Percentiles rank a stretch among this genome's conserved stretches.
Conservation (phyloP, 1,140 invertebrate genomes). For the Rhagoletis pomonella region DNA sequence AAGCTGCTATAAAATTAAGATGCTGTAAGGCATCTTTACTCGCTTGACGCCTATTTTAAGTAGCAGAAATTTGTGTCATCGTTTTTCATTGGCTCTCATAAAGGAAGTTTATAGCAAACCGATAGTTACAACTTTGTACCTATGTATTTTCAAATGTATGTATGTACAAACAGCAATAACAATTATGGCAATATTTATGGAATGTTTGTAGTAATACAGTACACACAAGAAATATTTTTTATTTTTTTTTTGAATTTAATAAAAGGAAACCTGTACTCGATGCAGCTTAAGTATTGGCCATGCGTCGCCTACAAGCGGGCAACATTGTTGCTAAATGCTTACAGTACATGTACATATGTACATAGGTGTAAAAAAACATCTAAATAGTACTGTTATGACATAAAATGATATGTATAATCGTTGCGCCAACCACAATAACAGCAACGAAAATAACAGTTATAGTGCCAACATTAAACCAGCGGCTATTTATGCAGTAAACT, state of each 20-base stretch:
- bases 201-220: neutral
- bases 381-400: conserved; percentile 15
- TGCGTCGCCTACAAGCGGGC: too few relatives aligned
- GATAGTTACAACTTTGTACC: neutral
- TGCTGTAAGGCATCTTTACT: neutral
- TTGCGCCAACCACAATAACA: neutral
- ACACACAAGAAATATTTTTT: neutral
- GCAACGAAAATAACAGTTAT: neutral
- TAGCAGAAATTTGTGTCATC: neutral
- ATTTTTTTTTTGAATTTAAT: neutral
- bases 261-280: too few relatives aligned
- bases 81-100: neutral
- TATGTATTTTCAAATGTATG: too few relatives aligned
- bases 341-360: neutral
- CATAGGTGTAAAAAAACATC: neutral
- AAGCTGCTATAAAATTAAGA: neutral
- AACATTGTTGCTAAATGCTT: neutral
- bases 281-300: too few relatives aligned
- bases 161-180: too few relatives aligned
- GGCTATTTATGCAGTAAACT: neutral
- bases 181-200: too few relatives aligned
- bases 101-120: neutral
- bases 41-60: neutral
- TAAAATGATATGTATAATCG: neutral
- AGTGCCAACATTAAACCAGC: neutral